Base-by-base conservation (phyloP, 2,888 invertebrate genomes). In the Drosophila tanythrix region DNA sequence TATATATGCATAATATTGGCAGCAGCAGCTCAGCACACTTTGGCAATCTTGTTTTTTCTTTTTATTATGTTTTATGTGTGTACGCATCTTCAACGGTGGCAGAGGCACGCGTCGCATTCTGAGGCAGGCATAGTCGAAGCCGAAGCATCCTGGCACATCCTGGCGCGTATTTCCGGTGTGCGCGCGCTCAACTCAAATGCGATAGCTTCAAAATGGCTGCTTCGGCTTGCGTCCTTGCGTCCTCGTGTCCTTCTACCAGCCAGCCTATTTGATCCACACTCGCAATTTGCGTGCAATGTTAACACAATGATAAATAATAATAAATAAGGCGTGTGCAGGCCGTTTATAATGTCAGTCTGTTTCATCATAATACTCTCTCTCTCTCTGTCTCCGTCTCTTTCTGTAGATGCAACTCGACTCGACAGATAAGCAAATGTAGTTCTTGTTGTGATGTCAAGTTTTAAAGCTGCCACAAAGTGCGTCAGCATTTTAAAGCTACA, bases 291-390 rank as follows among this genome's bases (percentile, higher is more conserved):
- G 61, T 81, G 67, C 74, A 72, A 74, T 71, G 82, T 48, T 58
- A 76, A 46, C 66, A 81, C 74, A 79, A 85, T 79, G 76, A 90
- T 81, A 85, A 85, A 88, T 89, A 90, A 90, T 91, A 89, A 90
- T 82, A 70, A 79, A 69, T 63, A 88, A 88, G 92, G 93, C 92
- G 93, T 92, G 92, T 92, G 92, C 91, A 87, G 82, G 89, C 89
- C 87, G 90, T 92, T 91, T 91, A 91, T 91, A 92, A 85, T 91
- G 88, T 86, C 79, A 72, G 80, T 69, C 46, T 5, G 15, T 46
- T 25, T 46, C 25, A 46, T 46, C 46, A 46, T 15, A 25, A 8
- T 25, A 15, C n/a, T 38, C 18, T 33, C 31, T 31, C 15, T 70
- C 79, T 25, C 5, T 21, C 10, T 2, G 5, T 8, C 21, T 52